A percentile compares a stretch with the other conserved stretches of the same genome.
Evolutionary conservation across 2,797 vertebrate genomes (phyloP).

Genomic region (Tarsius wallacei): DNA sequence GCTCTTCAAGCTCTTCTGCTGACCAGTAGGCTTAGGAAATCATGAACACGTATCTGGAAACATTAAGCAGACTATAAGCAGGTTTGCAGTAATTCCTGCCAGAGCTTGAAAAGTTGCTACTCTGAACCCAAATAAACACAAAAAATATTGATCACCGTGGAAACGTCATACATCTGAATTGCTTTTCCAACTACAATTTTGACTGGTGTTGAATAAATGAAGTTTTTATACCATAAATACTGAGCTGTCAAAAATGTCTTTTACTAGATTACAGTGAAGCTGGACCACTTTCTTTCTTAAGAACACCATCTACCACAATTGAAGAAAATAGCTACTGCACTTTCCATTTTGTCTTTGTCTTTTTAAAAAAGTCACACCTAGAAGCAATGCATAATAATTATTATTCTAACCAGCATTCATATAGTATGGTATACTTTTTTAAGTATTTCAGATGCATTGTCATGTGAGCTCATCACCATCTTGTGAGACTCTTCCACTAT

Average conservation of each 20-base stretch:
- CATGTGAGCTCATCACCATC: slow-evolving; percentile 8
- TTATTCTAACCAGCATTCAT: slow-evolving; percentile 23
- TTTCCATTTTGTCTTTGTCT: slow-evolving; percentile 31
- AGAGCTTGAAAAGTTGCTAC: slow-evolving; percentile 28
- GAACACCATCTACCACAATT: background rate
- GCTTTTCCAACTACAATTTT: slow-evolving; percentile 11
- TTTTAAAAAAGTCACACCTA: background rate
- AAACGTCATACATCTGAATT: background rate
- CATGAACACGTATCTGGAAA: background rate
- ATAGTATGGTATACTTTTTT: background rate
- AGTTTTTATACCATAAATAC: background rate
- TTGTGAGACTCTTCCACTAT: background rate
- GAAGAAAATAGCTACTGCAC: background rate
- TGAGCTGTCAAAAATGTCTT: slow-evolving; percentile 10
- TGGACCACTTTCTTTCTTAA: background rate
- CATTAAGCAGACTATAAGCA: background rate
- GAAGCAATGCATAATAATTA: background rate
- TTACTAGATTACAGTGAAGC: background rate
- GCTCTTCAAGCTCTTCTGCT: slow-evolving; percentile 12
- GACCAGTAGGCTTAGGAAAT: slow-evolving; percentile 21
- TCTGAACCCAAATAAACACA: background rate
- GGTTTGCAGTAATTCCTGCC: background rate
- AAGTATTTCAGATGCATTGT: slow-evolving; percentile 21
- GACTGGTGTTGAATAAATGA: slow-evolving; percentile 17
- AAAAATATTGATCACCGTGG: background rate